Conservation (phyloP, 2,113 vertebrate species). For the Hiodon alosoides region DNA sequence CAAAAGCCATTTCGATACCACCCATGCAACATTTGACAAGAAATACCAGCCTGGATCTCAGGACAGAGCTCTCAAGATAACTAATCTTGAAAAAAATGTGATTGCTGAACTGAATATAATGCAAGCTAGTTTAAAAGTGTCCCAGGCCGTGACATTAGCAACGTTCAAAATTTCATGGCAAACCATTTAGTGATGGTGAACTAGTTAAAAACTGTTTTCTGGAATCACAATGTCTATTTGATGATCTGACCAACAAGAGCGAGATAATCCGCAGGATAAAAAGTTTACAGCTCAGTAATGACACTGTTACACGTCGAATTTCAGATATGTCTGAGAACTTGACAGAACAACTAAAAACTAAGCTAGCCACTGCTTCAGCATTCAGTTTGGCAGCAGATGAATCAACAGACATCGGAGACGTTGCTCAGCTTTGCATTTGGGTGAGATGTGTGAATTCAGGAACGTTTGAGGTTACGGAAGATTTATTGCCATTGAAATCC, state of each 20-base stretch:
- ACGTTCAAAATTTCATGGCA: no score
- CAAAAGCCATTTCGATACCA: no score
- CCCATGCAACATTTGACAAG: no score
- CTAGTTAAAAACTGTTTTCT: no score
- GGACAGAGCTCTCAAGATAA: no score
- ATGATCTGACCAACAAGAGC: constrained; percentile 15
- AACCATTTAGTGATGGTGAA: no score
- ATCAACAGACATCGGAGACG: constrained; percentile 15
- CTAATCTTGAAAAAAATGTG: no score
- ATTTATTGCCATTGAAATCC: constrained; percentile 8
- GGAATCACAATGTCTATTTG: no score
- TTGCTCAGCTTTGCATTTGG: constrained; percentile 16
- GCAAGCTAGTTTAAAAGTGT: no score
- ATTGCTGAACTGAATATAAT: no score
- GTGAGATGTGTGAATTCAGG: constrained; percentile 17
- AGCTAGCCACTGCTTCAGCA: constrained; percentile 15
- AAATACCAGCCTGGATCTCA: no score
- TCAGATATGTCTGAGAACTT: constrained; percentile 13
- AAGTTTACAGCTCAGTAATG: constrained; percentile 13
- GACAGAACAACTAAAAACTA: constrained; percentile 18
- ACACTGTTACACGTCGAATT: constrained; percentile 5
- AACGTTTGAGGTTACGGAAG: constrained; percentile 15
- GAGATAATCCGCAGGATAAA: constrained; percentile 14
- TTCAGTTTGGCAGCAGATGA: constrained; percentile 11
- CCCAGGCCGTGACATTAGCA: no score